Evolutionary conservation across 2,888 invertebrate species (phyloP), one percentile per base, ranked within the genome.

Genomic region (Nephrotoma flavescens): DNA sequence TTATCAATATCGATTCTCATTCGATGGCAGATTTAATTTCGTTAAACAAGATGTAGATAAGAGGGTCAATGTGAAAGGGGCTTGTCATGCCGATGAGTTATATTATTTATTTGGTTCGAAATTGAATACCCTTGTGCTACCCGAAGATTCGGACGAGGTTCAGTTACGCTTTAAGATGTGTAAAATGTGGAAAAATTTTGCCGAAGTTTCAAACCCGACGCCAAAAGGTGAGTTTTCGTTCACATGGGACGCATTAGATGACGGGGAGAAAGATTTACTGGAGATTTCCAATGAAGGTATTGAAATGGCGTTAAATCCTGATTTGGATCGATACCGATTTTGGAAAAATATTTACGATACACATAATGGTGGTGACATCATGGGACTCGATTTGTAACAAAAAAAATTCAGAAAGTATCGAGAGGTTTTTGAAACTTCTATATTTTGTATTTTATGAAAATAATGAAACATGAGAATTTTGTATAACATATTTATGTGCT

Each of bases 151-250:
- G 6, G 87, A 89, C 0, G 89, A 91, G 87, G 88, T 88, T 52
- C 87, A 88, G 41, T 91, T 93, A 7, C 90, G 92, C 5, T 90
- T 92, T 41, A 91, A 91, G 42, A 90, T 94, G 89, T 91, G 92
- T n/a, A 89, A 91, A 31, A 90, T 94, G 90, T 94, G 95, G 94
- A 93, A 94, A 0, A 94, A 95, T 89, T 95, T 95, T 89, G 95
- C 94, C 0, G 93, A 93, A 89, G 90, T 88, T 41, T 89, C 89
- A 86, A 90, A 91, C 86, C 92, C 92, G 0, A 90, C 91, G 12
- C 90, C 91, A 4, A 86, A 87, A 0, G 87, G 86, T 19, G 87
- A 87, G n/a, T 84, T 89, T n/a, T 87, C 87, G 44, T 89, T 88
- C 57, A 86, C 85, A 31, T 91, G 91, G 91, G 87, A 87, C 5